These are phyloP conservation scores for Phocides pigmalion DNA, from an alignment of 1,140 invertebrate species.

Conservation along the genomic window DNA sequence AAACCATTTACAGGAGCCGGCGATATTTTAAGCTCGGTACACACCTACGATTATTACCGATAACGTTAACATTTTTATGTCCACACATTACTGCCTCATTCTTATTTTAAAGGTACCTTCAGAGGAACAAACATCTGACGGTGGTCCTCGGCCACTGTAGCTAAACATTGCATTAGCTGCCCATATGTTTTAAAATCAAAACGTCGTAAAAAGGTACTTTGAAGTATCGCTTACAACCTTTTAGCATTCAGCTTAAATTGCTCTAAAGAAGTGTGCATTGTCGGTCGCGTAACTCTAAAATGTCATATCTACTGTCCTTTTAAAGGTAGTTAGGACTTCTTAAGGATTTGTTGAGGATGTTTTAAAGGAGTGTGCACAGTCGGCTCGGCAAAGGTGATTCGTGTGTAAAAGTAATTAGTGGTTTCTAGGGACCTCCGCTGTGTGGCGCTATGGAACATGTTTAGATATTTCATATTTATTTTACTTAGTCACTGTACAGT, in stretches of 20 bases:
- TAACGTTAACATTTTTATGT: slow-evolving; percentile 47
- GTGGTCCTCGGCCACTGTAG: slow-evolving; percentile 56
- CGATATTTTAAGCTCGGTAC: slow-evolving; percentile 24
- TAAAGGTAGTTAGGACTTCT: slow-evolving; percentile 45
- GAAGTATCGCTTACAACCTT: slow-evolving; percentile 20
- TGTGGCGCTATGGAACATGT: slow-evolving; percentile 55
- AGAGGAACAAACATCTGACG: slow-evolving; percentile 57
- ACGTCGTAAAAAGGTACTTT: background rate
- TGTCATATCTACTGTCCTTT: slow-evolving; percentile 28
- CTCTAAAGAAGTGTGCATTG: slow-evolving; percentile 42
- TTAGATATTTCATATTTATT: slow-evolving; percentile 1
- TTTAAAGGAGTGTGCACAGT: slow-evolving; percentile 50
- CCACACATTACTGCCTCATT: slow-evolving; percentile 52
- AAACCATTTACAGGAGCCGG: slow-evolving; percentile 15
- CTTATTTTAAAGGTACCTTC: slow-evolving; percentile 58
- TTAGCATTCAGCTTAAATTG: background rate
- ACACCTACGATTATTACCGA: slow-evolving; percentile 37
- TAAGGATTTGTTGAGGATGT: slow-evolving; percentile 31
- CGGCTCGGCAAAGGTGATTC: slow-evolving; percentile 56
- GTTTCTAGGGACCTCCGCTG: slow-evolving; percentile 56
- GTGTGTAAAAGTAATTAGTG: slow-evolving; percentile 66
- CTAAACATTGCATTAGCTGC: slow-evolving; percentile 52
- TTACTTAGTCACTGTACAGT: background rate
- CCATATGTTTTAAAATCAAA: slow-evolving; percentile 1
- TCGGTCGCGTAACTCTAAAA: slow-evolving; percentile 35